Evolutionary conservation across 2,797 vertebrate species (phyloP).

Genomic region (Zalophus californianus): DNA sequence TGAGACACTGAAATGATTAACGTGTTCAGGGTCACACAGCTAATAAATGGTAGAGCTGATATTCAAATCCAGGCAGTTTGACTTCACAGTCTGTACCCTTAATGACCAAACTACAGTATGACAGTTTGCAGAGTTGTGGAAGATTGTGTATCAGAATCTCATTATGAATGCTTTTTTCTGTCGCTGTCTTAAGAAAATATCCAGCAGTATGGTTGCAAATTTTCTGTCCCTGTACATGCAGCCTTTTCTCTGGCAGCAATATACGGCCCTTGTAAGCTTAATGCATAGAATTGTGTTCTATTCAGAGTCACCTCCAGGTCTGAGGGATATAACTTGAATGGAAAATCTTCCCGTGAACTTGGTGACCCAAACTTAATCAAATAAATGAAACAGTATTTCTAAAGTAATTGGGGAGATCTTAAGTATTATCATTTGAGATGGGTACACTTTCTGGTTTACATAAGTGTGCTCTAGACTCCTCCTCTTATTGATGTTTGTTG

Average conservation of each 20-base stretch:
- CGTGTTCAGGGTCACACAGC: not conserved
- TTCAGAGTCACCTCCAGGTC: not conserved
- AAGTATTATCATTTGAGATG: not conserved
- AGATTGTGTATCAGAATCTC: constrained; percentile 8
- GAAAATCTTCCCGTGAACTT: constrained; percentile 46
- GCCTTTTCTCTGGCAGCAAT: constrained; percentile 9
- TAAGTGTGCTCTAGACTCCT: constrained; percentile 24
- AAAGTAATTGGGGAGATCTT: not conserved
- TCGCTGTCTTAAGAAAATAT: not conserved
- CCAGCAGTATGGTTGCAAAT: not conserved
- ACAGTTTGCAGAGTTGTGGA: not conserved
- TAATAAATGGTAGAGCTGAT: constrained; percentile 16
- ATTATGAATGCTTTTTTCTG: constrained; percentile 34
- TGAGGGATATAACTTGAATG: constrained; percentile 29
- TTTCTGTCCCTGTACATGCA: not conserved
- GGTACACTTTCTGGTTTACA: constrained; percentile 11
- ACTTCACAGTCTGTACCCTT: not conserved
- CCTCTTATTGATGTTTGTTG: constrained; percentile 29
- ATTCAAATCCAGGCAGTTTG: constrained; percentile 17
- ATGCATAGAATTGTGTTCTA: not conserved
- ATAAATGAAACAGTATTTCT: constrained; percentile 31
- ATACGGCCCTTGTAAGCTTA: not conserved
- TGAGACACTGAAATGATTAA: constrained; percentile 7
- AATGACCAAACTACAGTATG: constrained; percentile 7
- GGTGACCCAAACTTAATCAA: constrained; percentile 46